A percentile compares a stretch with the other conserved stretches of the same genome.
These are phyloP conservation scores for Talpa occidentalis DNA, from an alignment of 2,113 vertebrate genomes.

Conservation along the genomic window DNA sequence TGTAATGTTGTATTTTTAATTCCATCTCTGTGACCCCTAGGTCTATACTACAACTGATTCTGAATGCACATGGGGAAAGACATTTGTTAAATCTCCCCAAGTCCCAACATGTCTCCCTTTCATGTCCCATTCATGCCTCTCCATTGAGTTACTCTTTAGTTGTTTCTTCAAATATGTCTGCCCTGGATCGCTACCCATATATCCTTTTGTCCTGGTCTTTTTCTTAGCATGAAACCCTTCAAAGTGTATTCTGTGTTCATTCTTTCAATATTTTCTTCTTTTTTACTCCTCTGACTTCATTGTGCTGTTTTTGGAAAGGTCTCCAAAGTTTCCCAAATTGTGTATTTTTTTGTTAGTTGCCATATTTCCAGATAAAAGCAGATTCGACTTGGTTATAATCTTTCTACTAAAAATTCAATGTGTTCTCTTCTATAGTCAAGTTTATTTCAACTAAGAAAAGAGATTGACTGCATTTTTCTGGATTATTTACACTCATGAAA, in stretches of 20 bases:
- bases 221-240: background rate
- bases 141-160: background rate
- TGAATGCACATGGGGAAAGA: background rate
- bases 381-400: background rate
- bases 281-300: background rate
- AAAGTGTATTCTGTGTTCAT: background rate
- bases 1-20: background rate
- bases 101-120: background rate
- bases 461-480: background rate
- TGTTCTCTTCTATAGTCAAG: background rate
- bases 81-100: background rate
- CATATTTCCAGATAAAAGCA: background rate
- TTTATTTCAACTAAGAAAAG: background rate
- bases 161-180: background rate
- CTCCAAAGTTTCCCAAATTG: background rate
- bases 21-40: background rate
- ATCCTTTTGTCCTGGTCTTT: background rate
- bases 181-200: background rate
- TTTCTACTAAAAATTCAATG: background rate
- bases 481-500: background rate
- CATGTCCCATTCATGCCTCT: background rate
- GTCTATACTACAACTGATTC: background rate
- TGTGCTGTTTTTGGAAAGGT: background rate
- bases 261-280: background rate
- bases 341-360: background rate